Evolutionary conservation across 2,888 invertebrate genomes (phyloP), one percentile per base, ranked within the genome.

Genomic region (Lissonota sp.): DNA sequence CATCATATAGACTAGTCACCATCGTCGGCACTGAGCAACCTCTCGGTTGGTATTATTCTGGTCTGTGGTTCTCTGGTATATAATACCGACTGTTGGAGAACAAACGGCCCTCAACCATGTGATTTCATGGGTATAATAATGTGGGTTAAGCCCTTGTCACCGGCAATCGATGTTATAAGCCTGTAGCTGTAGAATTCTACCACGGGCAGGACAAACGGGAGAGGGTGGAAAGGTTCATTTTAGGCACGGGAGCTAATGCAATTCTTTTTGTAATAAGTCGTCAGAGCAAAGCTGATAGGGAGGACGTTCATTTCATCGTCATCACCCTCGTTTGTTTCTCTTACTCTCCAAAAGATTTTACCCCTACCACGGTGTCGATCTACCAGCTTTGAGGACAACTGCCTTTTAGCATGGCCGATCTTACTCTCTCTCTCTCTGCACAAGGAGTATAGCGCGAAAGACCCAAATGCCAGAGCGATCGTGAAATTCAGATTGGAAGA

Each of bases 241-340:
- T 26, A 26, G 3, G 26, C 88, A 87, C 82, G 83, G 87, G 87
- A 87, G 88, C 87, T 90, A 89, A 90, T 90, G 88, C 86, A 88
- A 89, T 88, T 87, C 83, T 82, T 74, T 57, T 60, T 78, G 86
- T 88, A 89, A 90, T 90, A 88, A 89, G 87, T 88, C 62, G 42
- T 62, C 53, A 42, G 55, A 5, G 53, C 14, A 6, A 62, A 12
- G 83, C 86, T 53, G 86, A 87, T 80, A 79, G 85, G 84, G 84
- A 67, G 26, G 26, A 42, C 42, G 51, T 58, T 53, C 62, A 53
- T 63, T 58, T 8, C 6, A 7, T 66, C 40, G 53, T 55, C 42
- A 12, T 69, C 12, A 10, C 44, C 39, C 53, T 63, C 40, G 10
- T 58, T 37, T 42, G 40, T 46, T n/a, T 12, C 53, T 55, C 58